Percentiles rank a stretch among this genome's conserved stretches.
Evolutionary conservation across 2,797 vertebrate species (phyloP).

Genomic region (Gymnopithys bicolor): DNA sequence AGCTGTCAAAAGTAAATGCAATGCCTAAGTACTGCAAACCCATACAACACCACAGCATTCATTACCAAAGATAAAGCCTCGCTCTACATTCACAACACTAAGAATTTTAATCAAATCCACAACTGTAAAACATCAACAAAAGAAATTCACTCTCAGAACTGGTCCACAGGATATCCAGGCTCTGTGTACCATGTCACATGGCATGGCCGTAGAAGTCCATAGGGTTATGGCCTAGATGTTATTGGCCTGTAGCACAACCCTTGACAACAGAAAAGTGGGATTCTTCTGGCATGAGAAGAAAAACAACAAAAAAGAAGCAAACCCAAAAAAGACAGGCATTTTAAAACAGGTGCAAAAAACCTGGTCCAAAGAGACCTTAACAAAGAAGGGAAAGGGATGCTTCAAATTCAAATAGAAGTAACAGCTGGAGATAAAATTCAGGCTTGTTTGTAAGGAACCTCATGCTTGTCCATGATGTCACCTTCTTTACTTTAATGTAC

Average conservation of each 20-base stretch:
- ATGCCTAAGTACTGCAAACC: not conserved
- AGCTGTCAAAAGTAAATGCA: conserved; percentile 27
- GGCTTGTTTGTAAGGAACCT: not conserved
- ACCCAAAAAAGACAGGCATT: not conserved
- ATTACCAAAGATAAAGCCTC: not conserved
- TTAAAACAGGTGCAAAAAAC: not conserved
- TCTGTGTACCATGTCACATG: rapidly evolving
- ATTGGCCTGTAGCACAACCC: not conserved
- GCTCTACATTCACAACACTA: not conserved
- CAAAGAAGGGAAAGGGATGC: not conserved
- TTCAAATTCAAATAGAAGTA: not conserved
- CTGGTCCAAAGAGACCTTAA: not conserved
- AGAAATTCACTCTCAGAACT: not conserved
- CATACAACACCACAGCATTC: not conserved
- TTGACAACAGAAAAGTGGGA: not conserved
- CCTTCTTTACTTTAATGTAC: not conserved
- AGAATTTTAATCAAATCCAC: not conserved
- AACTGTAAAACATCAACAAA: not conserved
- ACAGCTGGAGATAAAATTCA: not conserved
- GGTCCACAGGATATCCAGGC: not conserved
- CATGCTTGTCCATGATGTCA: not conserved
- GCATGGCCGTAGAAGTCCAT: not conserved
- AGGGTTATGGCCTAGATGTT: not conserved
- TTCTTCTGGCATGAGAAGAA: not conserved
- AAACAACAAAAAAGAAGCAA: not conserved